Percentiles rank a stretch among this genome's conserved stretches.
Conservation (phyloP, 2,797 vertebrate genomes). For the Tragelaphus oryx region DNA sequence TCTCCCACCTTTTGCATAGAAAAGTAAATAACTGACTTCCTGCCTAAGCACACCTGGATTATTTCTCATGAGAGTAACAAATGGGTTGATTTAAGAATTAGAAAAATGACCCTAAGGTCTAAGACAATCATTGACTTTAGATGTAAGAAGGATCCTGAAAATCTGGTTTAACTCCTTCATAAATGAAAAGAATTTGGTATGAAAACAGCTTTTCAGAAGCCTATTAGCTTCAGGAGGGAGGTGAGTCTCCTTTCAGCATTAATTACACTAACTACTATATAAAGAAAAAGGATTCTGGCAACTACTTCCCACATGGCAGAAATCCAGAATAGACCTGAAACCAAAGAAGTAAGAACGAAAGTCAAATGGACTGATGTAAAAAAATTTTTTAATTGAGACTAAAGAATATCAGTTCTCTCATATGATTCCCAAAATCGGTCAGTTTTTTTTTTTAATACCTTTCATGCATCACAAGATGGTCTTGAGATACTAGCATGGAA, state of each 20-base stretch:
- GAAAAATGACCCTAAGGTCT: not conserved
- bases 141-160: not conserved
- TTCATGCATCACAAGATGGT: conserved; percentile 50
- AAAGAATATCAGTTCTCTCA: conserved; percentile 37
- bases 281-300: conserved; percentile 35
- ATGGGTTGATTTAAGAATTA: conserved; percentile 32
- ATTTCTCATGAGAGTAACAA: conserved; percentile 46
- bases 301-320: not conserved
- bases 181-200: not conserved
- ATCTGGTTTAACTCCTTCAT: not conserved
- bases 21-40: conserved; percentile 56
- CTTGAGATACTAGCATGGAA: conserved; percentile 56
- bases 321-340: conserved; percentile 49
- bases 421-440: conserved; percentile 41
- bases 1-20: conserved; percentile 31
- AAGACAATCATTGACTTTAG: conserved; percentile 15
- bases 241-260: not conserved
- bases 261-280: not conserved
- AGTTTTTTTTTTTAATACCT: not conserved
- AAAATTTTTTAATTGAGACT: not conserved
- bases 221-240: not conserved
- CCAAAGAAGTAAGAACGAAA: not conserved
- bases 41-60: conserved; percentile 32
- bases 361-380: not conserved
- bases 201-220: not conserved